Percentiles rank a stretch among this genome's conserved stretches.
Evolutionary conservation across 2,797 vertebrate genomes (phyloP).

Genomic region (Micropoecilia bifurca): DNA sequence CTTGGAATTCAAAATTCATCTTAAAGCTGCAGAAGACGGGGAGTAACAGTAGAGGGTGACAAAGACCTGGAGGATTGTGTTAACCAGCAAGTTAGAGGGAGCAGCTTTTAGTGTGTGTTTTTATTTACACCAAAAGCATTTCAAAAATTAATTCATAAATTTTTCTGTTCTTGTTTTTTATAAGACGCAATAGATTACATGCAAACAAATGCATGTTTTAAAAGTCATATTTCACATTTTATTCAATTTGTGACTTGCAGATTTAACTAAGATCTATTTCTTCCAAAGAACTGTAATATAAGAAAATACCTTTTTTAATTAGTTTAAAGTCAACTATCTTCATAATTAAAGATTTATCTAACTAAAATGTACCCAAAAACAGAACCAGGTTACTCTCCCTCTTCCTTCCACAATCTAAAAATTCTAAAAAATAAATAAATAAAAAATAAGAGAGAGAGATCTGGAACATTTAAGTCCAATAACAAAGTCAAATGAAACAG

Average conservation of each 20-base stretch:
- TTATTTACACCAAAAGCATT: constrained; percentile 17
- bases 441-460: too few species aligned
- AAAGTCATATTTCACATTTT: neutral
- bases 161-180: too few species aligned
- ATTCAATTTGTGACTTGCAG: neutral
- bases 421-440: neutral
- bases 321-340: neutral
- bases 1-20: neutral
- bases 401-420: neutral
- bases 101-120: constrained; percentile 3
- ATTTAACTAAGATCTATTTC: neutral
- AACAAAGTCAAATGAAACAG: too few species aligned
- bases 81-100: constrained; percentile 7
- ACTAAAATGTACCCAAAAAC: neutral
- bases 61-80: constrained; percentile 29
- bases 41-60: constrained; percentile 73
- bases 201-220: neutral
- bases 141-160: neutral
- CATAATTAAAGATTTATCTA: neutral
- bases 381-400: neutral
- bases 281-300: neutral
- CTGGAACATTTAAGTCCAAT: too few species aligned
- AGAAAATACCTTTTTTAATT: neutral
- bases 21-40: constrained; percentile 20
- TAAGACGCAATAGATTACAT: too few species aligned